Percentiles rank a stretch among this genome's conserved stretches.
phyloP scores from a whole-genome alignment of 2,797 vertebrate genomes.

The Takifugu ocellatus region DNA sequence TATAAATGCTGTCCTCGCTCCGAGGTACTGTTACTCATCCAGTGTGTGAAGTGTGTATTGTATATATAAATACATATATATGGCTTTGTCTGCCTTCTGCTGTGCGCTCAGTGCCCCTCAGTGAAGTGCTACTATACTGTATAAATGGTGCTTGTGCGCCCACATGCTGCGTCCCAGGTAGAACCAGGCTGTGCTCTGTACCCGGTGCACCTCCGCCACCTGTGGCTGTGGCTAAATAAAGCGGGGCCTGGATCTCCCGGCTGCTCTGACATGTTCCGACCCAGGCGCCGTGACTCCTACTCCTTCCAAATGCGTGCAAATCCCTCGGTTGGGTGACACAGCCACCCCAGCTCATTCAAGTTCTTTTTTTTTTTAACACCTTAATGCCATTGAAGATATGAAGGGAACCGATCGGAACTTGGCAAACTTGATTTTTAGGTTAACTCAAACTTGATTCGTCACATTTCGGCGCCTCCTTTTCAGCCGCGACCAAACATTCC shows the following conservation, averaged over 20 bases:
- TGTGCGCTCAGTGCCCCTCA: constrained; percentile 40
- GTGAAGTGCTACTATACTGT: constrained; percentile 67
- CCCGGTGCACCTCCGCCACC: constrained; percentile 50
- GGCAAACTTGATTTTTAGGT: neutral
- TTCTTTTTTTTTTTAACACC: constrained; percentile 6
- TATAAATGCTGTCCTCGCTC: constrained; percentile 10
- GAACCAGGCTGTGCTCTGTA: constrained; percentile 57
- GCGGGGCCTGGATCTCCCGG: constrained; percentile 49
- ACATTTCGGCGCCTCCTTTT: too few relatives aligned
- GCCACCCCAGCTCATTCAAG: neutral
- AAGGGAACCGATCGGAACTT: neutral
- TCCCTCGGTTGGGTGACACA: too few relatives aligned
- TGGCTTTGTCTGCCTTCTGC: constrained; percentile 21
- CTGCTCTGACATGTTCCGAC: constrained; percentile 16
- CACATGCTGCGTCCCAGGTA: constrained; percentile 63
- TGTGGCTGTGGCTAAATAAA: constrained; percentile 60
- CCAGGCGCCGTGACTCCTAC: constrained; percentile 11
- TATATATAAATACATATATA: neutral
- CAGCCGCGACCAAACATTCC: too few relatives aligned
- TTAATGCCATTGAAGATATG: neutral
- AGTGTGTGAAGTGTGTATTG: constrained; percentile 11
- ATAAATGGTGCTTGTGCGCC: constrained; percentile 58
- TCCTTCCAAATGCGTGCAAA: neutral
- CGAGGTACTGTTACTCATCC: constrained; percentile 27
- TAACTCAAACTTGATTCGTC: neutral